Percentiles rank a stretch among this genome's conserved stretches.
phyloP scores from a whole-genome alignment of 92 coral and sea anemone species.

The Montipora capitata region DNA sequence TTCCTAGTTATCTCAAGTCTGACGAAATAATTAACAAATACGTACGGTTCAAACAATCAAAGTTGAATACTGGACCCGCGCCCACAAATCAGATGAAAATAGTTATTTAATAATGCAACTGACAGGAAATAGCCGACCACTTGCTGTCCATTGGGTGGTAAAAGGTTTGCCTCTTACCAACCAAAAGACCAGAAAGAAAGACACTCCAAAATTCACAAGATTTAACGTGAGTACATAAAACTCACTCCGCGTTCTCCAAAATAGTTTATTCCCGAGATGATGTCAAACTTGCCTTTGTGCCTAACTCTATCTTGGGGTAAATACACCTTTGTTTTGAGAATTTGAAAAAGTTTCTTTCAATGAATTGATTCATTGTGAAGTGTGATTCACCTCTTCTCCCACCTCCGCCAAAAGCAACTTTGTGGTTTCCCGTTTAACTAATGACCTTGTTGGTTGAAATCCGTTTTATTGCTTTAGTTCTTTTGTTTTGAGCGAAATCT shows the following conservation, averaged over 20 bases:
- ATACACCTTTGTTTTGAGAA: not conserved
- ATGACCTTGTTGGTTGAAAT: not conserved
- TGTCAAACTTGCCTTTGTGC: too few species aligned
- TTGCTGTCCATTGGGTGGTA: not conserved
- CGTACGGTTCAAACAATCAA: not conserved
- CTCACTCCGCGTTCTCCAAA: too few species aligned
- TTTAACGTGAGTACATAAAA: too few species aligned
- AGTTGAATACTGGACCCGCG: slow-evolving; percentile 21
- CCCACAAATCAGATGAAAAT: slow-evolving; percentile 21
- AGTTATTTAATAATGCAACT: not conserved
- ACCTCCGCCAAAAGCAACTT: not conserved
- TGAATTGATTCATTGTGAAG: not conserved
- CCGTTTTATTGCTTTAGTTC: not conserved
- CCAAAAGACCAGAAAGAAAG: not conserved
- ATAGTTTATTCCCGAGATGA: too few species aligned
- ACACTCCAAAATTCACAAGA: not conserved
- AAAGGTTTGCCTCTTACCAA: not conserved
- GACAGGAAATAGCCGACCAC: slow-evolving; percentile 1
- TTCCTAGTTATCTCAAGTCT: slow-evolving; percentile 8
- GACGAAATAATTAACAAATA: not conserved
- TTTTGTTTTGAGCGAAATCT: slow-evolving; percentile 5
- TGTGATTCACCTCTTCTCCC: slow-evolving; percentile 17
- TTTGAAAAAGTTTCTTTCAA: not conserved
- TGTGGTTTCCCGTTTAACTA: slow-evolving; percentile 4
- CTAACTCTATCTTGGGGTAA: too few species aligned